These are phyloP conservation scores for Tragelaphus scriptus DNA, from an alignment of 2,113 vertebrate genomes.

Conservation along the genomic window DNA sequence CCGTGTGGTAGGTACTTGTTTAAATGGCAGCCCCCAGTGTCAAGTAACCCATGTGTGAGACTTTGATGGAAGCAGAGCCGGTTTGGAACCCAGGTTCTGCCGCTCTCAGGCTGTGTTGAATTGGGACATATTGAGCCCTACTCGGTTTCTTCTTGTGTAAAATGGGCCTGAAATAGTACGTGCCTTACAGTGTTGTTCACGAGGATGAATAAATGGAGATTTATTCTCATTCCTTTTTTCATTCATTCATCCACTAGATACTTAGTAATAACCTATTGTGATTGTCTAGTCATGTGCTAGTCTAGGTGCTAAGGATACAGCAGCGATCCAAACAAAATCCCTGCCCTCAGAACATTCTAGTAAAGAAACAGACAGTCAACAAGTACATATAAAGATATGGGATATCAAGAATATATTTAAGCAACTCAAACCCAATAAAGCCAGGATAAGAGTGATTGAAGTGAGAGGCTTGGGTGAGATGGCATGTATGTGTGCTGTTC, in stretches of 20 bases:
- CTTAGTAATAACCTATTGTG: not conserved
- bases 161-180: not conserved
- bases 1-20: not conserved
- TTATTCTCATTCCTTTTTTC: not conserved
- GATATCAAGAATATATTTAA: not conserved
- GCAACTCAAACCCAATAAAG: not conserved
- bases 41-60: not conserved
- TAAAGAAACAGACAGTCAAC: not conserved
- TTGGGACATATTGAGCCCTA: not conserved
- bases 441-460: not conserved
- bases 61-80: not conserved
- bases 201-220: not conserved
- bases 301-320: not conserved
- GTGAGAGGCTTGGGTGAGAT: not conserved
- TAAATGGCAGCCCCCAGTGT: not conserved
- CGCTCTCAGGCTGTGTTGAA: not conserved
- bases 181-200: not conserved
- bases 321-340: not conserved
- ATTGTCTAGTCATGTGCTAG: not conserved
- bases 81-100: not conserved
- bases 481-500: not conserved
- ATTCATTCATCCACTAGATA: not conserved
- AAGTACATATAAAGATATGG: not conserved
- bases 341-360: not conserved
- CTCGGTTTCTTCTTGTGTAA: not conserved